Base-by-base conservation (phyloP, 1,140 invertebrate species). In the Odontomachus brunneus region DNA sequence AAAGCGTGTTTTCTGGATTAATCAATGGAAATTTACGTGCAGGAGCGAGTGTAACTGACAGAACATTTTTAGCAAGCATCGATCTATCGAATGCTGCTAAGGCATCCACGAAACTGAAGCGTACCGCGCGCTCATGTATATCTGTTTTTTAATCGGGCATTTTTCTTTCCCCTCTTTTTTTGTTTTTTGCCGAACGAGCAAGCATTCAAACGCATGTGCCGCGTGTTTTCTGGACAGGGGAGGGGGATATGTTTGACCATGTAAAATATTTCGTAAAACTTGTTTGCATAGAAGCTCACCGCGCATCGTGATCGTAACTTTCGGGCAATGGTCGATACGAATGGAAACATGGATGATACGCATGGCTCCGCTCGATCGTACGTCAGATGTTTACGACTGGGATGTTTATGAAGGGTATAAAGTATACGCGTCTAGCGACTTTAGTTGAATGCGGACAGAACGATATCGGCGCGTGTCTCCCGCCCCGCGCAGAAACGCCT, bases 111-210 rank as follows among this genome's bases (percentile, higher is more conserved):
- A n/a, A n/a, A n/a, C n/a, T n/a, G n/a, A n/a, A n/a, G n/a, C n/a
- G n/a, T n/a, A n/a, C n/a, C 22, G 29, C n/a, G 62, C 24, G 17
- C 4, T 15, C 19, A 17, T 51, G 38, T 60, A n/a, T 66, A 44
- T 60, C n/a, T 60, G 49, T 60, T 67, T 87, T 85, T 87, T 83
- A 83, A 86, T 85, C 63, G 72, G 38, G 59, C 63, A 14, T 76
- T 83, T 75, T 60, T 22, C 49, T 44, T 44, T 44, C 38, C 9
- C 29, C 5, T 33, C 5, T 44, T 44, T 11, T 44, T 11, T 11
- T 44, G 9, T 44, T 44, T 44, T 44, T 44, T 44, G 38, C 38
- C 24, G 33, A 9, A 26, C 63, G 26, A 55, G 63, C 26, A 9
- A n/a, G 17, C 17, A 29, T 11, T 24, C 3, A 15, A 55, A 69